These are phyloP conservation scores for Aspiorhynchus laticeps DNA, from an alignment of 2,113 vertebrate genomes.

Conservation along the genomic window DNA sequence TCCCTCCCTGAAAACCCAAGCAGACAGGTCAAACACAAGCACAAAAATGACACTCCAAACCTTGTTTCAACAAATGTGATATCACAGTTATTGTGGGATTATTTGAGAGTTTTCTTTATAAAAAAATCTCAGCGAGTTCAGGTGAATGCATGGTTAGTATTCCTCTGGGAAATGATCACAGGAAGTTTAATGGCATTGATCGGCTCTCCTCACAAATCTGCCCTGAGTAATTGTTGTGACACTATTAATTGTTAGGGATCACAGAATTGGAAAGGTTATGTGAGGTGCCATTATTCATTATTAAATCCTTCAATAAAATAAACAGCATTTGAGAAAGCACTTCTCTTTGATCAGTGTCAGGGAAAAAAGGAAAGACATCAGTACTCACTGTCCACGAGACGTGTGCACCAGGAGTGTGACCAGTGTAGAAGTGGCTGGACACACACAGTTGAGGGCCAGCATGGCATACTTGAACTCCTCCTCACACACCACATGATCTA, in stretches of 20 bases:
- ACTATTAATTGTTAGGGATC: slow-evolving; percentile 9
- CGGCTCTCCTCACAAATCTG: not conserved
- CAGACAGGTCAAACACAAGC: not conserved
- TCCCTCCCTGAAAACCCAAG: slow-evolving; percentile 83
- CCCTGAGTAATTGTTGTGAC: not conserved
- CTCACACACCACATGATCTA: slow-evolving; percentile 98
- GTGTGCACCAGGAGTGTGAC: slow-evolving; percentile 97
- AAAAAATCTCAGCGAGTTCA: not conserved
- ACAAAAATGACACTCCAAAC: not conserved
- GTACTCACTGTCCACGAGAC: slow-evolving; percentile 98
- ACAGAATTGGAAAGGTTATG: not conserved
- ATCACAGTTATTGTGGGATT: not conserved
- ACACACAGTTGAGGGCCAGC: slow-evolving; percentile 96
- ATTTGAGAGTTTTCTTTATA: not conserved
- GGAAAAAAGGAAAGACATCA: not conserved
- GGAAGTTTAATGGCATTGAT: not conserved
- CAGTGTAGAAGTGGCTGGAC: slow-evolving; percentile 96
- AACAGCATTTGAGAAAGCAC: not conserved
- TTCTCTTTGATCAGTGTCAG: not conserved
- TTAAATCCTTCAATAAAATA: slow-evolving; percentile 12
- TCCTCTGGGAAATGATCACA: not conserved
- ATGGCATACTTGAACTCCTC: slow-evolving; percentile 99
- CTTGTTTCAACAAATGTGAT: not conserved
- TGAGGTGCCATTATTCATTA: slow-evolving; percentile 7
- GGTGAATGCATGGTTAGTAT: not conserved